Conservation (phyloP, 2,888 invertebrate genomes). For the Ametastegia equiseti region DNA sequence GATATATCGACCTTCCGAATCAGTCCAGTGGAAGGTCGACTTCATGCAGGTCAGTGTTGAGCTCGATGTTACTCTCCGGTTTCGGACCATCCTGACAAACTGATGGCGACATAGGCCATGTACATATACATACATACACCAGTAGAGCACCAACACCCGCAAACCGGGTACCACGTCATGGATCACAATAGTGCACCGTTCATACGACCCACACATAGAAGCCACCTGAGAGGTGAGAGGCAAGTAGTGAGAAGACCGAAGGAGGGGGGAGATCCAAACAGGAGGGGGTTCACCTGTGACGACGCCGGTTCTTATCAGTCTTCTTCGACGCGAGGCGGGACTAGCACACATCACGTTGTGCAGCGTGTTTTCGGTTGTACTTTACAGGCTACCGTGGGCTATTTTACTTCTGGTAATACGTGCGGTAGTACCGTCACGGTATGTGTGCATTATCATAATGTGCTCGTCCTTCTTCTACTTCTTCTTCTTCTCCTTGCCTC, state of each 20-base stretch:
- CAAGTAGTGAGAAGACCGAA: not conserved
- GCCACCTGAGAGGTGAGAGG: slow-evolving; percentile 41
- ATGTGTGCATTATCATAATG: slow-evolving; percentile 1
- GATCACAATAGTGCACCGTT: not conserved
- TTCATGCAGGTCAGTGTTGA: no score
- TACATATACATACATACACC: not conserved
- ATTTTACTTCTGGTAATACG: not conserved
- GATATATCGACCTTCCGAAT: no score
- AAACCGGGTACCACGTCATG: not conserved
- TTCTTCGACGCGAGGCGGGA: slow-evolving; percentile 41
- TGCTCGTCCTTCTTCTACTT: no score
- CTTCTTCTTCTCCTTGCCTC: not conserved
- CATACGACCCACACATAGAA: not conserved
- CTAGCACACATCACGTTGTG: slow-evolving; percentile 20
- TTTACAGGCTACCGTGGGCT: not conserved
- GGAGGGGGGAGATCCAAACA: not conserved
- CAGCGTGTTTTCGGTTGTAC: not conserved
- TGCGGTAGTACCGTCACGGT: no score
- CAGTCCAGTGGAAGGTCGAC: no score
- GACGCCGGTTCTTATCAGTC: slow-evolving; percentile 46
- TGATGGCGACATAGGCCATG: no score
- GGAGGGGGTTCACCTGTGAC: slow-evolving; percentile 44
- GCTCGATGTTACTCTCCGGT: no score
- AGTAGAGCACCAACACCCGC: not conserved
- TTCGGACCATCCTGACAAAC: no score